These are phyloP conservation scores for Eupithecia insigniata DNA, from an alignment of 2,888 invertebrate species.

Conservation along the genomic window DNA sequence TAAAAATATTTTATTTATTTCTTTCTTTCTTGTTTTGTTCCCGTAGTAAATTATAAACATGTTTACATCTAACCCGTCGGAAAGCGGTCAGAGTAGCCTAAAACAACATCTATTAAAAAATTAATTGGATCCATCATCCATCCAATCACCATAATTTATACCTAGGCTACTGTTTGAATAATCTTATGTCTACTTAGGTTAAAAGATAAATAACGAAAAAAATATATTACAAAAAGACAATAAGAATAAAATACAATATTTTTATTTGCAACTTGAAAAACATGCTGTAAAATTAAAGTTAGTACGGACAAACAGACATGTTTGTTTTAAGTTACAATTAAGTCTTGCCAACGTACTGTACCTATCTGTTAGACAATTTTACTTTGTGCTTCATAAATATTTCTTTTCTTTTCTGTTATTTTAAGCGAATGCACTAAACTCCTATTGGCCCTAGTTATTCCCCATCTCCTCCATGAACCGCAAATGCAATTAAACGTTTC, in stretches of 20 bases:
- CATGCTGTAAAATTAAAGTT: too few species aligned
- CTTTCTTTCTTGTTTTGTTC: not conserved
- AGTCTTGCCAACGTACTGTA: too few species aligned
- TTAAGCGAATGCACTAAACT: not conserved
- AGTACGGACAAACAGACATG: too few species aligned
- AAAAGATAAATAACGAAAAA: too few species aligned
- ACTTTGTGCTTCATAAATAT: too few species aligned
- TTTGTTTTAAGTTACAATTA: too few species aligned
- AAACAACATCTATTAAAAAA: not conserved
- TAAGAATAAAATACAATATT: too few species aligned
- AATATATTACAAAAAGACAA: too few species aligned
- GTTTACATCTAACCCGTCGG: not conserved
- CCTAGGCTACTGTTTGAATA: not conserved
- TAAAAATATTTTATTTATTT: too few species aligned
- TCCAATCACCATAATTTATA: not conserved
- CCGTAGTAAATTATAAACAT: not conserved
- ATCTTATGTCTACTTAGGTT: too few species aligned
- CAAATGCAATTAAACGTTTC: conserved; percentile 32
- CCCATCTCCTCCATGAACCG: conserved; percentile 1
- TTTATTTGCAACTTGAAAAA: too few species aligned
- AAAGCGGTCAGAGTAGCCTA: not conserved
- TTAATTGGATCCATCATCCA: not conserved
- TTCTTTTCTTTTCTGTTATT: not conserved
- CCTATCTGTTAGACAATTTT: too few species aligned
- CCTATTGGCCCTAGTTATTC: not conserved